Evolutionary conservation across 2,888 invertebrate genomes (phyloP), one percentile per base, ranked within the genome.

Genomic region (Heliconius hortense): DNA sequence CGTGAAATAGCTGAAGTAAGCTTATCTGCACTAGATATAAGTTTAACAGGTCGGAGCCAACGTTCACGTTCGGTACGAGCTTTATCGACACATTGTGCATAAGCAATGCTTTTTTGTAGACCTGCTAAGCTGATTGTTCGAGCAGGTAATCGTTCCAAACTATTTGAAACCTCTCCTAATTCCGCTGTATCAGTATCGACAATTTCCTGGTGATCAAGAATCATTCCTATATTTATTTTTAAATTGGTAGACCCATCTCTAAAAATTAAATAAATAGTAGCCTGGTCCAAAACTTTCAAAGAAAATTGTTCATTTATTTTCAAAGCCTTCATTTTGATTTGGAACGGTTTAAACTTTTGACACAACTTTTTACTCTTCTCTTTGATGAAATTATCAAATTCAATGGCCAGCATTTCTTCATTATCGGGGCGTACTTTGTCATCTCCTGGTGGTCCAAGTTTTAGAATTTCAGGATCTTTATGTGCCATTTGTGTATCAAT

Each of bases 121-220:
- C 80, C 87, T 11, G 88, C 91, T 24, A 93, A 79, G 74, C 93
- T 94, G 60, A 90, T 88, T 10, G 93, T 90, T 15, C 86, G 85
- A 53, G 85, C 84, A 10, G 86, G 86, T 74, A 83, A 80, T 24
- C 80, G 78, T 66, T 81, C 84, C 74, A 84, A 73, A 26, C 80
- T 81, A 74, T 80, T 82, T n/a, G 82, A 79, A 21, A 86, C 84
- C 67, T 84, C 84, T 5, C 85, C 86, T 7, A 85, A 79, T 72
- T 87, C 86, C 5, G 83, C 83, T 13, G 82, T 84, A 70, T 85
- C 81, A 0, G 88, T 95, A 86, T 89, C 94, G 80, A 86, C 92
- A 82, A 87, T 95, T 88, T 88, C 95, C 87, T 89, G 93, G 85
- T 89, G 94, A 87, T 90, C 94, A 86, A 91, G 87, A 83, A 85